These are phyloP conservation scores for Neostethus bicornis DNA, from an alignment of 2,797 vertebrate genomes.

Conservation along the genomic window DNA sequence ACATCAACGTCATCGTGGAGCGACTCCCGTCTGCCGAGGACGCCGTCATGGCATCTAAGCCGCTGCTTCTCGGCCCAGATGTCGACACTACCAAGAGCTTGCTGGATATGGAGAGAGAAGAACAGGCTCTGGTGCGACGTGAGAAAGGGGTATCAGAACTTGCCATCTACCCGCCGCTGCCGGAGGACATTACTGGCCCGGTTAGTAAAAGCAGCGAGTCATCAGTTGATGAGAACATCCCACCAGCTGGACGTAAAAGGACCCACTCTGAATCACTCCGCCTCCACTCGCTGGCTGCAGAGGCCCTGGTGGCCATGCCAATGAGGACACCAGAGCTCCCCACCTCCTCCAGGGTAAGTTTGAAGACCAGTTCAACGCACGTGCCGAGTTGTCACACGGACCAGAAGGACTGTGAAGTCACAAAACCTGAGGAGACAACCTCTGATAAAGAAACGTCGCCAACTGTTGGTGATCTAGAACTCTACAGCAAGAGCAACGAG, in stretches of 20 bases:
- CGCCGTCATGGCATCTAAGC: conserved; percentile 78
- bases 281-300: conserved; percentile 93
- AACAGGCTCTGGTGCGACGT: conserved; percentile 27
- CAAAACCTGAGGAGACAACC: conserved; percentile 27
- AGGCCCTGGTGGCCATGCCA: conserved; percentile 96
- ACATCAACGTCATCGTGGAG: conserved; percentile 96
- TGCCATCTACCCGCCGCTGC: conserved; percentile 26
- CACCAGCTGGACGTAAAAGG: conserved; percentile 87
- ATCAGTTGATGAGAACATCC: conserved; percentile 86
- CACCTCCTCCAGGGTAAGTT: conserved; percentile 49
- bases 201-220: conserved; percentile 34
- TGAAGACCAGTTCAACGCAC: conserved; percentile 41
- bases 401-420: conserved; percentile 73
- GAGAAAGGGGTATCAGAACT: conserved; percentile 57
- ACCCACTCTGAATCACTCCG: conserved; percentile 96
- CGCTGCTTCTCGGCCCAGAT: conserved; percentile 83
- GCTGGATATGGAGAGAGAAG: conserved; percentile 57
- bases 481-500: conserved; percentile 73
- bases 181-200: conserved; percentile 20
- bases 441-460: conserved; percentile 69
- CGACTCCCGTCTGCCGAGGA: conserved; percentile 92
- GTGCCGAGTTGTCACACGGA: conserved; percentile 68
- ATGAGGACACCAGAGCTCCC: conserved; percentile 87
- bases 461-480: conserved; percentile 75
- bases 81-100: conserved; percentile 73